These are phyloP conservation scores for Varecia variegata DNA, from an alignment of 2,797 vertebrate species.

Conservation along the genomic window DNA sequence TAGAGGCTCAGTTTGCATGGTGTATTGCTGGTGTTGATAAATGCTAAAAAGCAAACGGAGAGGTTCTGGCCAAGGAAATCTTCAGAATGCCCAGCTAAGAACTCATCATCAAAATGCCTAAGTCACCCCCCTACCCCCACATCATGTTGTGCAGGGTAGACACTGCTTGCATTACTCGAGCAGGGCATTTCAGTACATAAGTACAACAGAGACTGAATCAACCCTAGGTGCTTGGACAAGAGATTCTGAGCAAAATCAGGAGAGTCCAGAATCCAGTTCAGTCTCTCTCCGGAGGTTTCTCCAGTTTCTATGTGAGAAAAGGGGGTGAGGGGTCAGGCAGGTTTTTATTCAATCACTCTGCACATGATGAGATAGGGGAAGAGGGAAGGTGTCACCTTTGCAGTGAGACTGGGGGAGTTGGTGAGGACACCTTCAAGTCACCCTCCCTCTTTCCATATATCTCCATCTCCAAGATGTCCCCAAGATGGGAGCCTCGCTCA, in stretches of 20 bases:
- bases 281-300: not conserved
- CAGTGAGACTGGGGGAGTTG: not conserved
- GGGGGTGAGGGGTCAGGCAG: not conserved
- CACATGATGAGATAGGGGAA: not conserved
- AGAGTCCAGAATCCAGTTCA: not conserved
- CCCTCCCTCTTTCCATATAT: not conserved
- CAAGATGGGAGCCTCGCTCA: not conserved
- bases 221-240: not conserved
- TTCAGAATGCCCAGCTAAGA: not conserved
- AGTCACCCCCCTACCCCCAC: not conserved
- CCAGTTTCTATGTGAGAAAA: not conserved
- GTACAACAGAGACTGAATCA: not conserved
- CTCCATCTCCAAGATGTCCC: not conserved
- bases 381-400: not conserved
- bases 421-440: not conserved
- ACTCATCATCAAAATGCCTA: not conserved
- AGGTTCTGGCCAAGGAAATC: not conserved
- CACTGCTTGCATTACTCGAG: not conserved
- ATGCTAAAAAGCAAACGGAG: not conserved
- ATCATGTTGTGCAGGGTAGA: not conserved
- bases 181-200: not conserved
- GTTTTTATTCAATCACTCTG: not conserved
- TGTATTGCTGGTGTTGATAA: not conserved
- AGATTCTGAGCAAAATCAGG: not conserved
- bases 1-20: not conserved